A percentile compares a stretch with the other conserved stretches of the same genome.
Conservation (phyloP, 2,113 vertebrate species). For the Alethe diademata region DNA sequence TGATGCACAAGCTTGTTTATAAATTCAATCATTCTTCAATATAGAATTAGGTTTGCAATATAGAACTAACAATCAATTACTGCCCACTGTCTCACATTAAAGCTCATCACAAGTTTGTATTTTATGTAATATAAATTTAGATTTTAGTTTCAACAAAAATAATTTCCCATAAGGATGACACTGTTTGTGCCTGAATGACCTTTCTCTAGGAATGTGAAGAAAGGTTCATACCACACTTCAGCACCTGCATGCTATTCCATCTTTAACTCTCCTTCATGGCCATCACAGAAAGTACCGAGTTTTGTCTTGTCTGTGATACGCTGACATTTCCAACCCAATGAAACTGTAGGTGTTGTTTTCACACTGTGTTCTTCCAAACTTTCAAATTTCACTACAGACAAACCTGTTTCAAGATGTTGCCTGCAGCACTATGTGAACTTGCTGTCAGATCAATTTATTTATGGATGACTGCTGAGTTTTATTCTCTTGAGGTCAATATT, state of each 20-base stretch:
- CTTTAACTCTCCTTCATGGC: conserved; percentile 14
- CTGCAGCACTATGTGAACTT: conserved; percentile 49
- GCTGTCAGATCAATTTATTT: conserved; percentile 54
- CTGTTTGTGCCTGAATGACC: not conserved
- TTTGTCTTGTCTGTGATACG: not conserved
- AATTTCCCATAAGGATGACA: not conserved
- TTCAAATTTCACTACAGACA: conserved; percentile 28
- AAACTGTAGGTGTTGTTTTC: conserved; percentile 10
- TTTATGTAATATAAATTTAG: not conserved
- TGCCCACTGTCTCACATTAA: not conserved
- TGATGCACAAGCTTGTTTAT: not conserved
- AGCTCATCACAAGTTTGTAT: not conserved
- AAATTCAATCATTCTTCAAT: not conserved
- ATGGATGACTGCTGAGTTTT: conserved; percentile 11
- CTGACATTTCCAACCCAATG: not conserved
- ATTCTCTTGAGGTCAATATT: conserved; percentile 27
- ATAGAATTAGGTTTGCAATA: not conserved
- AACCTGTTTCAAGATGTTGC: conserved; percentile 55
- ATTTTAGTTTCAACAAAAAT: conserved; percentile 26
- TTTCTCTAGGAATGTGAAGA: conserved; percentile 10
- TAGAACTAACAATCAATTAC: not conserved
- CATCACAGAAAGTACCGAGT: not conserved
- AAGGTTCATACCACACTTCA: not conserved
- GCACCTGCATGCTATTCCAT: conserved; percentile 3
- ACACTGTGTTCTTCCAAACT: not conserved